A percentile compares a stretch with the other conserved stretches of the same genome.
These are phyloP conservation scores for Tylochromis polylepis DNA, from an alignment of 2,113 vertebrate genomes.

Conservation along the genomic window DNA sequence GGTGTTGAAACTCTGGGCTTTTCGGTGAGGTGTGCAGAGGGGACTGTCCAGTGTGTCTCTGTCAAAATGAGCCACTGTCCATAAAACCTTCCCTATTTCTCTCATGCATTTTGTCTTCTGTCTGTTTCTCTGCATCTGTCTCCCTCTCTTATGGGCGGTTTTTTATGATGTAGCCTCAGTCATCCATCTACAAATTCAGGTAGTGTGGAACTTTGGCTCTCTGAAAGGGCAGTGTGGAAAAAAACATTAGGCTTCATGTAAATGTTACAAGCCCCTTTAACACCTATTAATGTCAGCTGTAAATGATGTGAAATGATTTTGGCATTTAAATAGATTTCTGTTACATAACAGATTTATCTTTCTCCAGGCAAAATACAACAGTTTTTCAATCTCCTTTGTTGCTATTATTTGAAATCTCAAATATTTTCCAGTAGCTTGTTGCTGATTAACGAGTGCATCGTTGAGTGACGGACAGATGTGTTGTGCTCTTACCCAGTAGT, in stretches of 20 bases:
- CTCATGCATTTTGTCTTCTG: neutral
- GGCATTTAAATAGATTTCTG: neutral
- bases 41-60: neutral
- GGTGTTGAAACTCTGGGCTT: neutral
- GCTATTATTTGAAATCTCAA: neutral
- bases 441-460: neutral
- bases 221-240: neutral
- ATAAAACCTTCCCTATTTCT: neutral
- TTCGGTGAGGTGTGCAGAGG: neutral
- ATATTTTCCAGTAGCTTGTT: neutral
- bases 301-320: neutral
- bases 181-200: neutral
- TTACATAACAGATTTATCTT: neutral
- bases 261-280: neutral
- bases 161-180: neutral
- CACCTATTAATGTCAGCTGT: neutral
- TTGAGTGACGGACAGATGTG: neutral
- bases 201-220: neutral
- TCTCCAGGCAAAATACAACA: neutral
- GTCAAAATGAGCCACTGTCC: neutral
- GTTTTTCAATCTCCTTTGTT: neutral
- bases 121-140: neutral
- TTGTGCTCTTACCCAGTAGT: neutral
- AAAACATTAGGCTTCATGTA: neutral
- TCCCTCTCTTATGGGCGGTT: neutral